Conservation (phyloP, 2,797 vertebrate genomes). For the Chelon auratus region DNA sequence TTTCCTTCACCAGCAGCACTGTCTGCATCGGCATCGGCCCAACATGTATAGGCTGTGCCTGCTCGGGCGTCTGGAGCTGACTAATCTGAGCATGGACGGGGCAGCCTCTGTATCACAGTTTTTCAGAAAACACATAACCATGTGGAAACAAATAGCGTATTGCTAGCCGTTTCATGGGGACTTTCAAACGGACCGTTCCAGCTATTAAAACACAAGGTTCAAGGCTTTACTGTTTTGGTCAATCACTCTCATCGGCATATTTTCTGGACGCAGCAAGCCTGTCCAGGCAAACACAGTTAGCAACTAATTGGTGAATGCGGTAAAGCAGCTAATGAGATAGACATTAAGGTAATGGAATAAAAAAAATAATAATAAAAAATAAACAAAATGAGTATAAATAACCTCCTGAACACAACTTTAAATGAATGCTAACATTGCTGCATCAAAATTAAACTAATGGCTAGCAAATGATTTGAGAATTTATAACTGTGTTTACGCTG, state of each 20-base stretch:
- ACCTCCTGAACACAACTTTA: neutral
- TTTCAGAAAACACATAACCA: no score
- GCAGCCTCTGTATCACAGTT: no score
- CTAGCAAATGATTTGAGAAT: neutral
- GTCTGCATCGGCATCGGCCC: no score
- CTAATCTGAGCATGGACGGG: no score
- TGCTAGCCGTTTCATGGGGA: no score
- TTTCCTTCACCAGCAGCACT: no score
- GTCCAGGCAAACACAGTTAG: neutral
- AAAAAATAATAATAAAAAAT: neutral
- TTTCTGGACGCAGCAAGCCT: neutral
- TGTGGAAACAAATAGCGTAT: no score
- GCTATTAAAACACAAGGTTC: neutral
- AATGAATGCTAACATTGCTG: neutral
- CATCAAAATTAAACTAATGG: neutral
- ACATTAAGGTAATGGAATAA: neutral
- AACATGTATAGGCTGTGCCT: no score
- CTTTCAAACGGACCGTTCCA: no score
- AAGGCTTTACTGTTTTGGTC: neutral
- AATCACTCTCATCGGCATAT: no score
- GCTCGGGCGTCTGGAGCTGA: no score
- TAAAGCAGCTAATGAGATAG: neutral
- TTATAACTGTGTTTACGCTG: neutral
- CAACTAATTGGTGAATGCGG: neutral
- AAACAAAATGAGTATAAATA: neutral